A percentile compares a stretch with the other conserved stretches of the same genome.
These are phyloP conservation scores for Ibidorhyncha struthersii DNA, from an alignment of 2,113 vertebrate species.

Conservation along the genomic window DNA sequence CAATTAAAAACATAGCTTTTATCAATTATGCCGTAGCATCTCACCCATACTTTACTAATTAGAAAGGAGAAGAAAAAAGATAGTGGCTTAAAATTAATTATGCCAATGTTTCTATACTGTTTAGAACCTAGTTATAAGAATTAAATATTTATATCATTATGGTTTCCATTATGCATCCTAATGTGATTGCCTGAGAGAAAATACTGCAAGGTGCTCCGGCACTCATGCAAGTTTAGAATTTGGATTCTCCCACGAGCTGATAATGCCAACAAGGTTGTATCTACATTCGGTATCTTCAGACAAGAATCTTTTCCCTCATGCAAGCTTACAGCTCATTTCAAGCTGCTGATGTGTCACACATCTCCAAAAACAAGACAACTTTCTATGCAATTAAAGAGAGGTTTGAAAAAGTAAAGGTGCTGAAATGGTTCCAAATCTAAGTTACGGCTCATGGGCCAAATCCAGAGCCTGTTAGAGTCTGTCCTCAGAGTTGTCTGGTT, in stretches of 20 bases:
- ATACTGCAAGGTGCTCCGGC: background rate
- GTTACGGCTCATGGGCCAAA: background rate
- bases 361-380: background rate
- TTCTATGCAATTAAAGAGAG: background rate
- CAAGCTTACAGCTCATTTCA: background rate
- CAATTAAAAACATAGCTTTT: constrained; percentile 64
- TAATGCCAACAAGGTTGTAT: background rate
- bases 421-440: background rate
- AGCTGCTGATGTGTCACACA: background rate
- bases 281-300: background rate
- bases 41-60: constrained; percentile 66
- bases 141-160: constrained; percentile 68
- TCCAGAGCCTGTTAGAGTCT: background rate
- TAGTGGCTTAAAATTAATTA: constrained; percentile 69
- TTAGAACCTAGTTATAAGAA: constrained; percentile 65
- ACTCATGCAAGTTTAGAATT: background rate
- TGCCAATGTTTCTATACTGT: constrained; percentile 49
- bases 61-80: constrained; percentile 60
- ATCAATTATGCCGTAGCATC: constrained; percentile 66
- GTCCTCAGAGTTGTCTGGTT: background rate
- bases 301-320: background rate
- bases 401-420: background rate
- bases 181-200: constrained; percentile 36
- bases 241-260: background rate
- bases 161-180: constrained; percentile 55